These are phyloP conservation scores for Todiramphus saurophagus DNA, from an alignment of 2,113 vertebrate genomes.

Conservation along the genomic window DNA sequence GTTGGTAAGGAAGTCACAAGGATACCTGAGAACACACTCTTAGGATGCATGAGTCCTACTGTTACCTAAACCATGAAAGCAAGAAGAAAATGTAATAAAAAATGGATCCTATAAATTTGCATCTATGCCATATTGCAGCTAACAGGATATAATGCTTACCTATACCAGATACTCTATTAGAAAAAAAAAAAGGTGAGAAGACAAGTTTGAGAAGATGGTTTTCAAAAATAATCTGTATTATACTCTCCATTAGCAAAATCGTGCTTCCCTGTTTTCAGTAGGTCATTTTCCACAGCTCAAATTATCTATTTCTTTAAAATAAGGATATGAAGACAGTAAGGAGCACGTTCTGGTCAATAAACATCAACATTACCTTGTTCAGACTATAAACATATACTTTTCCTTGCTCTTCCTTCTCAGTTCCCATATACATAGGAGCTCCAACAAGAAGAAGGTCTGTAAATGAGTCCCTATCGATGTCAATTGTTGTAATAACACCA, in stretches of 20 bases:
- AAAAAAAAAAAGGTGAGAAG: neutral
- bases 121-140: neutral
- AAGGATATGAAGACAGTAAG: neutral
- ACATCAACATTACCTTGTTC: slow-evolving; percentile 76
- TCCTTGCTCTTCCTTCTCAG: slow-evolving; percentile 92
- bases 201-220: neutral
- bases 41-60: neutral
- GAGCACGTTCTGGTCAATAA: neutral
- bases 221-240: neutral
- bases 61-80: neutral
- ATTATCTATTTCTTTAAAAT: neutral
- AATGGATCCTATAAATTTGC: neutral
- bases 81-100: neutral
- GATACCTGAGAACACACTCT: neutral
- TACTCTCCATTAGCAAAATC: neutral
- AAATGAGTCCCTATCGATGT: slow-evolving; percentile 83
- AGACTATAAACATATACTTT: slow-evolving; percentile 91
- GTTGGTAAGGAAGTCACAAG: neutral
- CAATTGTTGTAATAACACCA: slow-evolving; percentile 89
- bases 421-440: slow-evolving; percentile 94
- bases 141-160: neutral
- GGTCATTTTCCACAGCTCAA: neutral
- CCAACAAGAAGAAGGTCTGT: slow-evolving; percentile 92
- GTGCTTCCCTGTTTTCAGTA: neutral
- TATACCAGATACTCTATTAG: neutral